These are phyloP conservation scores for Spinus pinus DNA, from an alignment of 2,797 vertebrate species.

Conservation along the genomic window DNA sequence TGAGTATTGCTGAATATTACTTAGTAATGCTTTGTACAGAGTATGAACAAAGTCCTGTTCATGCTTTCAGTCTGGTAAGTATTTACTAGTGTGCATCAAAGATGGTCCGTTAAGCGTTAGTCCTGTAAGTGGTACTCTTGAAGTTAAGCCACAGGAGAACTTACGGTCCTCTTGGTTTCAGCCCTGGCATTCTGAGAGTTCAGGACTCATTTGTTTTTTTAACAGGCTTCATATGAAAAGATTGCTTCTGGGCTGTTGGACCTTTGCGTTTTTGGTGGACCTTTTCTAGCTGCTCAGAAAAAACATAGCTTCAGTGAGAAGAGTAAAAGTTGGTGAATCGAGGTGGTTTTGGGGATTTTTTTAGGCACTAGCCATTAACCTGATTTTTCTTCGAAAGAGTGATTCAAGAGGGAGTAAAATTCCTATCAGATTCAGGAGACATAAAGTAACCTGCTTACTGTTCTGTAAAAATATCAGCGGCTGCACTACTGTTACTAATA, in stretches of 20 bases:
- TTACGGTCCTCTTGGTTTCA: neutral
- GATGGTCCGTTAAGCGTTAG: neutral
- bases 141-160: neutral
- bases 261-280: neutral
- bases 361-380: neutral
- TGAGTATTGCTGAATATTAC: neutral
- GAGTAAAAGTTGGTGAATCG: neutral
- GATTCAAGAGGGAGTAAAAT: neutral
- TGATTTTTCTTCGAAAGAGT: neutral
- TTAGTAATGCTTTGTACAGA: neutral
- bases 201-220: neutral
- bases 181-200: neutral
- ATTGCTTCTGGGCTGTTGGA: neutral
- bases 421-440: neutral
- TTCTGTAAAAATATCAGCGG: neutral
- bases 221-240: neutral
- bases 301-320: neutral
- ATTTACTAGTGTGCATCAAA: neutral
- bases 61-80: neutral
- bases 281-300: neutral
- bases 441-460: neutral
- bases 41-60: neutral
- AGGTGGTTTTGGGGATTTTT: neutral
- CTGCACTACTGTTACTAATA: neutral
- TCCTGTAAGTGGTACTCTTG: neutral